phyloP scores from a whole-genome alignment of 1,140 invertebrate genomes.

The Drosophila tsacasi region DNA sequence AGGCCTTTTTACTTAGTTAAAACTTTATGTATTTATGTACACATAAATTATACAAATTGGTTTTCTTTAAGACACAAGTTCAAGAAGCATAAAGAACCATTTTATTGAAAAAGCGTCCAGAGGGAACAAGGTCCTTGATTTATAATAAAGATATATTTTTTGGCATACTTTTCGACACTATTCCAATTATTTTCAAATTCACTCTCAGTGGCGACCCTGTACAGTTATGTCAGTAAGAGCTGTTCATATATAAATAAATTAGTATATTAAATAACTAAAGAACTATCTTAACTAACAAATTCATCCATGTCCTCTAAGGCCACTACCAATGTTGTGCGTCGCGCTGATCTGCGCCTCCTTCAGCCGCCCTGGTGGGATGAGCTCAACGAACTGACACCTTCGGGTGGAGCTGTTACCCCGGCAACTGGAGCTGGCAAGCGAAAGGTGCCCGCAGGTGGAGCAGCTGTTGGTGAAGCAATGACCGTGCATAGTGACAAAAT shows the following conservation, averaged over 20 bases:
- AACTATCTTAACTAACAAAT: too few relatives aligned
- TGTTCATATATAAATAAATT: not conserved
- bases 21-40: not conserved
- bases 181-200: not conserved
- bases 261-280: not conserved
- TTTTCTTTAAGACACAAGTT: not conserved
- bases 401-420: conserved; percentile 24
- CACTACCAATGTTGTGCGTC: conserved; percentile 86
- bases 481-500: conserved; percentile 45
- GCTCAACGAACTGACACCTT: conserved; percentile 89
- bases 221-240: too few relatives aligned
- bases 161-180: not conserved
- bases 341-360: conserved; percentile 95
- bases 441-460: conserved; percentile 27
- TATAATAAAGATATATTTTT: not conserved
- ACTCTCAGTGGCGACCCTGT: not conserved
- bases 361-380: conserved; percentile 98
- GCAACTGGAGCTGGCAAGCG: conserved; percentile 39
- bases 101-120: not conserved
- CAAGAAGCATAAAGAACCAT: too few relatives aligned
- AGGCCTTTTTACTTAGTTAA: not conserved
- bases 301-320: conserved; percentile 17
- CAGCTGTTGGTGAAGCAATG: conserved; percentile 26
- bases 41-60: not conserved
- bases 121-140: not conserved